phyloP scores from a whole-genome alignment of 2,797 vertebrate genomes.

The Leptoclinus maculatus region DNA sequence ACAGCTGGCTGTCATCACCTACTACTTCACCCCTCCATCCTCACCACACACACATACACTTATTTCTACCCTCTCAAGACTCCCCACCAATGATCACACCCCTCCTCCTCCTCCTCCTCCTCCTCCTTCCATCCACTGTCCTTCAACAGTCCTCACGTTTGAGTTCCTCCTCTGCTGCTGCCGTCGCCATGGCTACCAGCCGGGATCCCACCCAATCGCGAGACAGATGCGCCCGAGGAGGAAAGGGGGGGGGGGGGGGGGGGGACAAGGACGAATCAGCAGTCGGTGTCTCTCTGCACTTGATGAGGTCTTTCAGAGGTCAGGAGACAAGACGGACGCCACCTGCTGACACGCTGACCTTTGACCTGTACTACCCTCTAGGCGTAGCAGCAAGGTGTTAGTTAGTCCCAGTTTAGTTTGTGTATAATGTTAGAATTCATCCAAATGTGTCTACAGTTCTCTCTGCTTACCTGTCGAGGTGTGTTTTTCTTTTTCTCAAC shows the following conservation, averaged over 20 bases:
- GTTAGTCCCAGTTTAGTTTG: background rate
- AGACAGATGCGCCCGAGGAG: slow-evolving; percentile 25
- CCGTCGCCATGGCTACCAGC: slow-evolving; percentile 52
- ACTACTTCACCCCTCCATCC: background rate
- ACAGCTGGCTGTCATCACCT: slow-evolving; percentile 46
- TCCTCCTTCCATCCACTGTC: slow-evolving; percentile 8
- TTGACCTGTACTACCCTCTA: background rate
- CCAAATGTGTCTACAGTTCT: too few relatives aligned
- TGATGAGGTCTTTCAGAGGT: slow-evolving; percentile 20
- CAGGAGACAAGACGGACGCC: background rate
- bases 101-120: background rate
- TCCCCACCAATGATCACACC: background rate
- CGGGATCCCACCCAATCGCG: slow-evolving; percentile 38
- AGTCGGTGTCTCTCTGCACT: background rate
- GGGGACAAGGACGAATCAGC: slow-evolving; percentile 3
- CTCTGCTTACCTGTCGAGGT: too few relatives aligned
- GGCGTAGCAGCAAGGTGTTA: background rate
- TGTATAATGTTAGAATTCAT: background rate
- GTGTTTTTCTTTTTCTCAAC: too few relatives aligned
- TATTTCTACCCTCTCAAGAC: too few relatives aligned
- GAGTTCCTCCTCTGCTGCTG: slow-evolving; percentile 14
- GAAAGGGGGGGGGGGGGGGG: background rate
- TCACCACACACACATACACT: background rate
- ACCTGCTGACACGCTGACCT: slow-evolving; percentile 28
- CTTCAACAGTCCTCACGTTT: slow-evolving; percentile 51